Conservation (phyloP, 2,797 vertebrate species). For the Pangasius mekongensis region DNA sequence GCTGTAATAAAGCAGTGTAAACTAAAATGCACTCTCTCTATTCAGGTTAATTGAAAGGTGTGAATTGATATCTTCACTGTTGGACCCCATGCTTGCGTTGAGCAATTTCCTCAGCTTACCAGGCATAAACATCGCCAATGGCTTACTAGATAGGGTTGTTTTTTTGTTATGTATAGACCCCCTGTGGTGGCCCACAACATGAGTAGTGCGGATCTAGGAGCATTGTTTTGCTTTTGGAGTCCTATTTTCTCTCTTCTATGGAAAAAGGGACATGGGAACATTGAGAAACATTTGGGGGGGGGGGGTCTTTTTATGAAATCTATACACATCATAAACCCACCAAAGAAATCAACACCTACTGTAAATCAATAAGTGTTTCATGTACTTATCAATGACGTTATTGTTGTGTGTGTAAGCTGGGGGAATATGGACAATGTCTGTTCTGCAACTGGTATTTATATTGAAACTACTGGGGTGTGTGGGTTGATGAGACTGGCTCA, state of each 20-base stretch:
- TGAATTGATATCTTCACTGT: constrained; percentile 31
- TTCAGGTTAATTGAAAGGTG: constrained; percentile 47
- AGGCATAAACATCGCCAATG: constrained; percentile 37
- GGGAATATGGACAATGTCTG: background rate
- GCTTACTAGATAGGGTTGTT: constrained; percentile 40
- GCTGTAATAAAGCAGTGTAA: constrained; percentile 48
- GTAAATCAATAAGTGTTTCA: background rate
- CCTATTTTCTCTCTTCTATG: background rate
- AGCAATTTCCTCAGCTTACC: constrained; percentile 17
- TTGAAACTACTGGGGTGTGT: constrained; percentile 20
- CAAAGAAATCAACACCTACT: constrained; percentile 23
- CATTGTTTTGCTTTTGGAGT: constrained; percentile 43
- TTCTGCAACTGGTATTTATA: constrained; percentile 25
- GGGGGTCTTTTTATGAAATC: background rate
- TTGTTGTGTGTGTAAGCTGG: background rate
- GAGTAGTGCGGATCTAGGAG: constrained; percentile 36
- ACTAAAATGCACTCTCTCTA: constrained; percentile 33
- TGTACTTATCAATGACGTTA: background rate
- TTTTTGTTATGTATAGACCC: constrained; percentile 42
- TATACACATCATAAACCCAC: background rate
- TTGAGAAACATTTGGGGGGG: constrained; percentile 27
- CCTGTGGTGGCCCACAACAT: constrained; percentile 37
- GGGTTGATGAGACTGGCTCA: constrained; percentile 13
- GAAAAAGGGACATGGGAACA: background rate
- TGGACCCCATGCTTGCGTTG: constrained; percentile 20